A percentile compares a stretch with the other conserved stretches of the same genome.
These are phyloP conservation scores for Gallirallus australis DNA, from an alignment of 2,797 vertebrate genomes.

Conservation along the genomic window DNA sequence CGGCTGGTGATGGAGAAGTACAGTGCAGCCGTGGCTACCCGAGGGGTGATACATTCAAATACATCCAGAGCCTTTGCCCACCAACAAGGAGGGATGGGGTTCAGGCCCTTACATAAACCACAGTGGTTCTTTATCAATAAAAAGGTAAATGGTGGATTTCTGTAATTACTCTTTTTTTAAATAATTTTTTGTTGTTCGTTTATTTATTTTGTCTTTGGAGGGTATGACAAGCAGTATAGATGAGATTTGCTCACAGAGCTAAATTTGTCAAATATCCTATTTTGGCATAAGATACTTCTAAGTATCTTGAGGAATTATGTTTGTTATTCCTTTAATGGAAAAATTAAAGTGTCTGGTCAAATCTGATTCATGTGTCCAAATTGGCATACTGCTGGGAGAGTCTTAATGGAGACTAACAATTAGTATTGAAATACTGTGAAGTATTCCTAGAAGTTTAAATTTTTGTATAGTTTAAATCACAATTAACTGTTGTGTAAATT, in stretches of 20 bases:
- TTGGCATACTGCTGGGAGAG: not conserved
- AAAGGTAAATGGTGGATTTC: constrained; percentile 80
- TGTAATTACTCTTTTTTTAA: accelerated
- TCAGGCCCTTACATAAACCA: constrained; percentile 95
- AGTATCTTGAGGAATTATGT: not conserved
- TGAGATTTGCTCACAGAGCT: not conserved
- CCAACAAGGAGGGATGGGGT: constrained; percentile 82
- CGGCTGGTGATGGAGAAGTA: constrained; percentile 84
- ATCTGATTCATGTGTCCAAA: not conserved
- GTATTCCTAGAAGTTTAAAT: not conserved
- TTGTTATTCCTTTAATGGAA: not conserved
- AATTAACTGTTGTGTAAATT: not conserved
- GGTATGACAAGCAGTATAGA: not conserved
- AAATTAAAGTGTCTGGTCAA: not conserved
- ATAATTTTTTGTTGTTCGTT: not conserved
- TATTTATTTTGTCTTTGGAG: not conserved
- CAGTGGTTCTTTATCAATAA: constrained; percentile 91
- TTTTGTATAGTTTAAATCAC: not conserved
- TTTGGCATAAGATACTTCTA: not conserved
- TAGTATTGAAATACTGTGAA: not conserved
- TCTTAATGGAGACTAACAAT: not conserved
- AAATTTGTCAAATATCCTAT: not conserved
- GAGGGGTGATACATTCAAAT: constrained; percentile 93
- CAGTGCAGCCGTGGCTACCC: constrained; percentile 88
- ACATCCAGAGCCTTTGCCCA: constrained; percentile 82